Percentiles rank a stretch among this genome's conserved stretches.
Conservation (phyloP, 2,113 vertebrate genomes). For the Orcinus orca region DNA sequence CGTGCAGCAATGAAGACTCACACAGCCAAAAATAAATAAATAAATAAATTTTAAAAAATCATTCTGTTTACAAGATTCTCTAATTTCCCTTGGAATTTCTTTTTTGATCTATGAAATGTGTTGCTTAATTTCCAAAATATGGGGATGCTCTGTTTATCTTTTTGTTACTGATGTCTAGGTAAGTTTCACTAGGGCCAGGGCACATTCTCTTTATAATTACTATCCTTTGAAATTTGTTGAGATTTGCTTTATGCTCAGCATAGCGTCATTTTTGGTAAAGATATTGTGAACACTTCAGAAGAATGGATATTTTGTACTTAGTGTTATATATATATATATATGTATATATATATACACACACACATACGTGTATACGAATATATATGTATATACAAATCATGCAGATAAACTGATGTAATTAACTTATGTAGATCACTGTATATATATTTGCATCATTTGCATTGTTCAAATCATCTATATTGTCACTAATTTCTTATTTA, state of each 20-base stretch:
- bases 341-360: not conserved
- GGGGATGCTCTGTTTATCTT: not conserved
- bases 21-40: too few species aligned
- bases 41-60: not conserved
- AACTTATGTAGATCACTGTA: not conserved
- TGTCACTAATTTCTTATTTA: not conserved
- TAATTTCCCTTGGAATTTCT: not conserved
- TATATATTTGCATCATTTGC: not conserved
- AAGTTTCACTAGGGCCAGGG: not conserved
- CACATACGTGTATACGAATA: not conserved
- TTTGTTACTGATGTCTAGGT: not conserved
- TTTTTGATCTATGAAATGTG: not conserved
- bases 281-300: not conserved
- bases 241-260: not conserved
- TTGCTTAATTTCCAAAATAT: not conserved
- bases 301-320: not conserved
- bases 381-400: not conserved
- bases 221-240: not conserved
- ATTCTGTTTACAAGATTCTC: not conserved
- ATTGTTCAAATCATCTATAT: not conserved
- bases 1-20: too few species aligned
- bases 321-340: not conserved
- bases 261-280: not conserved
- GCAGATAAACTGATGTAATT: not conserved
- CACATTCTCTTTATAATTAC: not conserved